These are phyloP conservation scores for Dryobota labecula DNA, from an alignment of 2,888 invertebrate genomes.

Conservation along the genomic window DNA sequence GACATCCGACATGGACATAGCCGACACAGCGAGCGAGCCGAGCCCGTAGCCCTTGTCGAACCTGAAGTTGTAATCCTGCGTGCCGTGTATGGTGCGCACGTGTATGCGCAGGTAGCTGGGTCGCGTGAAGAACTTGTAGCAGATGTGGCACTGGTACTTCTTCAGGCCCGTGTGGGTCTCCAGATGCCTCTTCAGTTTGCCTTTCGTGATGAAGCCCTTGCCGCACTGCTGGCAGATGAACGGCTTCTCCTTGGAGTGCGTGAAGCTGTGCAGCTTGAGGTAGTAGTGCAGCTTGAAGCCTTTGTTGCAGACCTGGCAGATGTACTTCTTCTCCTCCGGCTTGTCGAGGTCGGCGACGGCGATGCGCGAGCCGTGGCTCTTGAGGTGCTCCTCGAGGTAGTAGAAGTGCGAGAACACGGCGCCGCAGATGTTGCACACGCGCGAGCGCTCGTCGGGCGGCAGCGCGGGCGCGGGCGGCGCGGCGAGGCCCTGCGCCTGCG, in stretches of 20 bases:
- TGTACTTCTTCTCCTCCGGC: constrained; percentile 80
- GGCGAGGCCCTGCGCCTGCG: constrained; percentile 75
- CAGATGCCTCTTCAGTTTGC: constrained; percentile 84
- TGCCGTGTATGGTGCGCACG: constrained; percentile 85
- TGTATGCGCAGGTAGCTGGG: constrained; percentile 85
- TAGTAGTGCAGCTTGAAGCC: constrained; percentile 86
- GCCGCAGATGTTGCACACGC: constrained; percentile 87
- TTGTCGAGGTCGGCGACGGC: constrained; percentile 78
- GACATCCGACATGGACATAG: constrained; percentile 13
- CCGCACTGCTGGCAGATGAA: constrained; percentile 87
- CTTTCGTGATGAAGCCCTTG: constrained; percentile 86
- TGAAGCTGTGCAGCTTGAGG: constrained; percentile 84
- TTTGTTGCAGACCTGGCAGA: constrained; percentile 83
- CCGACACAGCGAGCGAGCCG: not conserved
- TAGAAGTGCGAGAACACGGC: constrained; percentile 87
- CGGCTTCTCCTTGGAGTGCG: constrained; percentile 86
- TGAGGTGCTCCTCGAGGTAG: constrained; percentile 85
- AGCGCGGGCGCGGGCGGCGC: constrained; percentile 56
- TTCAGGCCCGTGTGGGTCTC: constrained; percentile 85
- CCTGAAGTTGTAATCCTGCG: constrained; percentile 83
- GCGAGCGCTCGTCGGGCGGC: constrained; percentile 79
- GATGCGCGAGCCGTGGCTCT: constrained; percentile 84
- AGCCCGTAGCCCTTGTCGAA: constrained; percentile 63
- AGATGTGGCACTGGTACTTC: constrained; percentile 87
- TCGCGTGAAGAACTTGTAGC: constrained; percentile 86